A percentile compares a stretch with the other conserved stretches of the same genome.
Conservation (phyloP, 2,113 vertebrate species). For the Callionymus lyra region DNA sequence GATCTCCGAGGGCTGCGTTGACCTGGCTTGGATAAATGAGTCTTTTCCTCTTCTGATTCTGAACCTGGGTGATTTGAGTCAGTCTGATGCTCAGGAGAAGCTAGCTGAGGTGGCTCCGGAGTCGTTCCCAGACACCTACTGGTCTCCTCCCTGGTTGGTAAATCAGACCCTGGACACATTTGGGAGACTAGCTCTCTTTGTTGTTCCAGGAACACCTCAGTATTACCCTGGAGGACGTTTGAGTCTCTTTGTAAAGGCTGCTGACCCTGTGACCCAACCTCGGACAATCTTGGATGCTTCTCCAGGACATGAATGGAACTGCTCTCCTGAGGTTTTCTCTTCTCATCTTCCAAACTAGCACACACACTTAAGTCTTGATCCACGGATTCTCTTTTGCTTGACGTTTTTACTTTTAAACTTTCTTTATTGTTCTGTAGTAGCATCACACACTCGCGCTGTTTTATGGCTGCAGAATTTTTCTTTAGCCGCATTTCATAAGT, state of each 20-base stretch:
- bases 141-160: no score
- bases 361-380: slow-evolving; percentile 8
- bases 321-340: neutral
- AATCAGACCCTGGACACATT: no score
- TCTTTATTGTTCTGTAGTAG: slow-evolving; percentile 2
- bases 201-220: no score
- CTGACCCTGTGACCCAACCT: no score
- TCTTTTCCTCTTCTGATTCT: slow-evolving; percentile 11
- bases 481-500: slow-evolving; percentile 76
- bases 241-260: no score
- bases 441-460: slow-evolving; percentile 65
- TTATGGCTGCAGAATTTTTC: slow-evolving; percentile 58
- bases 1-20: slow-evolving; percentile 37
- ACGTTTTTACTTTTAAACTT: slow-evolving; percentile 11
- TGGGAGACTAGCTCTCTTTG: no score
- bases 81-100: slow-evolving; percentile 7
- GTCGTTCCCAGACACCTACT: no score
- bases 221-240: no score
- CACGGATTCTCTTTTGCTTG: slow-evolving; percentile 16
- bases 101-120: no score
- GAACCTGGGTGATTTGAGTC: slow-evolving; percentile 17
- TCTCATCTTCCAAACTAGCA: slow-evolving; percentile 1
- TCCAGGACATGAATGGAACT: slow-evolving; percentile 31
- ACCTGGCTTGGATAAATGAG: slow-evolving; percentile 18
- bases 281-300: no score